Conservation (phyloP, 2,797 vertebrate species). For the Lepidocolaptes lacrymiger region DNA sequence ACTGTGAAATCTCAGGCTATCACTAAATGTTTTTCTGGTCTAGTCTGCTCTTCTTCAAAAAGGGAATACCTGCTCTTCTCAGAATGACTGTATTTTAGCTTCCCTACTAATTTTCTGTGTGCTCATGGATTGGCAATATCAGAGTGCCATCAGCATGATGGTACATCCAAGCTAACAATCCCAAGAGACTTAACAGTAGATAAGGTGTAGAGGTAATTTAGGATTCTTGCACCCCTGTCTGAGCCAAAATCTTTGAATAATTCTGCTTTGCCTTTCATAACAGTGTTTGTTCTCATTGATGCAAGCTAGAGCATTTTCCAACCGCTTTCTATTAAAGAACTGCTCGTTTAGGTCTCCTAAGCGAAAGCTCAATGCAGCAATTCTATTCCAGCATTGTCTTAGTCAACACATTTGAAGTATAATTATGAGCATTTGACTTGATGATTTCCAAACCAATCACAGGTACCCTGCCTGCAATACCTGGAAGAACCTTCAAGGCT, state of each 20-base stretch:
- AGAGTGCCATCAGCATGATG: not conserved
- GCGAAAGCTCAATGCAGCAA: not conserved
- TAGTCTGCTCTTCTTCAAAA: not conserved
- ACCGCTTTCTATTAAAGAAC: not conserved
- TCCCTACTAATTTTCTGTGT: not conserved
- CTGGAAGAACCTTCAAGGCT: not conserved
- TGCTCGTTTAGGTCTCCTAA: not conserved
- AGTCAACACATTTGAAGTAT: not conserved
- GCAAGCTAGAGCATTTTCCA: not conserved
- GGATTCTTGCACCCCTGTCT: not conserved
- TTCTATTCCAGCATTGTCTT: not conserved
- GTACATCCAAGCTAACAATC: accelerated
- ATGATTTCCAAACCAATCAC: not conserved
- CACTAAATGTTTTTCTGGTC: not conserved
- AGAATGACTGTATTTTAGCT: not conserved
- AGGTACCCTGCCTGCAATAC: not conserved
- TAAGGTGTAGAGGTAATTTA: not conserved
- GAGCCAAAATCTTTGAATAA: not conserved
- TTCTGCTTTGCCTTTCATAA: not conserved
- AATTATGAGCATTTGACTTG: not conserved
- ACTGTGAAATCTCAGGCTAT: not conserved
- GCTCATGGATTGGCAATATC: no score
- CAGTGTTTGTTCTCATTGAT: not conserved
- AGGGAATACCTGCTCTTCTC: not conserved
- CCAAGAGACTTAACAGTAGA: not conserved